These are phyloP conservation scores for Tortrix viridana DNA, from an alignment of 2,888 invertebrate species.

Conservation along the genomic window DNA sequence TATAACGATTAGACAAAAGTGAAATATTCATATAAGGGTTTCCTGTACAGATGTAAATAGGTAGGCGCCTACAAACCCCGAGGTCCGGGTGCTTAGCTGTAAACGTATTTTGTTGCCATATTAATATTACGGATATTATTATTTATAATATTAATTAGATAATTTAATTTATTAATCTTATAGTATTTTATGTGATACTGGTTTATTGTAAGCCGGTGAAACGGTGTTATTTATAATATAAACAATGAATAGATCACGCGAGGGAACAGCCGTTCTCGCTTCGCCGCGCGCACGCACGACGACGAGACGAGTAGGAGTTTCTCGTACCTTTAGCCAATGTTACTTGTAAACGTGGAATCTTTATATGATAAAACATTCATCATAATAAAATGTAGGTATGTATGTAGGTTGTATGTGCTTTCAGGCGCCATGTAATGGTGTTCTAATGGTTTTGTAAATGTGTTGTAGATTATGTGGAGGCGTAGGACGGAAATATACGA, in stretches of 20 bases:
- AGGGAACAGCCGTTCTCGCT: no score
- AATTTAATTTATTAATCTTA: slow-evolving; percentile 74
- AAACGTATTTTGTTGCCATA: slow-evolving; percentile 83
- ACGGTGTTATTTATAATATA: slow-evolving; percentile 24
- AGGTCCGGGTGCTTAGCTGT: slow-evolving; percentile 80
- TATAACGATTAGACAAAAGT: slow-evolving; percentile 65
- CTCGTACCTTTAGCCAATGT: no score
- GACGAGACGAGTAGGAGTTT: no score
- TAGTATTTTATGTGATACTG: slow-evolving; percentile 79
- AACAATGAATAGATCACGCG: no score
- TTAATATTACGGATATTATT: slow-evolving; percentile 81
- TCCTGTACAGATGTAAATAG: slow-evolving; percentile 80
- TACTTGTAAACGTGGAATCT: slow-evolving; percentile 2
- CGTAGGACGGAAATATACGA: slow-evolving; percentile 44
- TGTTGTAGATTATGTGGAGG: slow-evolving; percentile 60
- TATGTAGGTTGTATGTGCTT: slow-evolving; percentile 10
- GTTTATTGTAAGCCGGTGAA: slow-evolving; percentile 59
- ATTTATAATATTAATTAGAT: slow-evolving; percentile 79
- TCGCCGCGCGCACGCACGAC: no score
- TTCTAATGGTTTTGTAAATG: slow-evolving; percentile 57
- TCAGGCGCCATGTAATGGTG: slow-evolving; percentile 68
- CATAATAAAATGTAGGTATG: slow-evolving; percentile 46
- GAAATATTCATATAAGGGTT: slow-evolving; percentile 51
- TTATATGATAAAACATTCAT: slow-evolving; percentile 13
- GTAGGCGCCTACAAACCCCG: slow-evolving; percentile 62